Base-by-base conservation (phyloP, 2,888 invertebrate genomes). In the Phytoseiulus persimilis region DNA sequence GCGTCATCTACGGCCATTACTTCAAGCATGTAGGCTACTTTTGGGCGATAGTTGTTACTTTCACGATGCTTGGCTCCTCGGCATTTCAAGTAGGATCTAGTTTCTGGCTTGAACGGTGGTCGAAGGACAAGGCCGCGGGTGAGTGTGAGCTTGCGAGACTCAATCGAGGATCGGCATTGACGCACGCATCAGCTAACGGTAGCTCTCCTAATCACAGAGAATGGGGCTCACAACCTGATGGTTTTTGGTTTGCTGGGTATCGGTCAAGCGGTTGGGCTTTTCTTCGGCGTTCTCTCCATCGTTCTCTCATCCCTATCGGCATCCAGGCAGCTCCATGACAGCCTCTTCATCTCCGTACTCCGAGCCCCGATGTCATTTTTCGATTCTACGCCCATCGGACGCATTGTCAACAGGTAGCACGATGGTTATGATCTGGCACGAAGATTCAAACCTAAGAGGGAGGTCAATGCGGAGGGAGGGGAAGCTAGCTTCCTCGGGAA, bases 41-140 rank as follows among this genome's bases (percentile, higher is more conserved):
- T 6, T 89, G 89, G 84, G 83, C 83, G 31, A 31, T 33, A 3
- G 23, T 89, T 65, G 89, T 90, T 3, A 0, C 90, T 11, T 87
- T 90, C 1, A 90, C 83, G 45, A 90, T 84, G 89, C 83, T 89
- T 6, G 3, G 90, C 11, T 23, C 83, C 31, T 89, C 89, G n/a
- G 87, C 90, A 0, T 90, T 91, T 87, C 90, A 90, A 65, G 91
- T 91, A 31, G 90, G 90, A 18, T 90, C 91, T 2, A 91, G 91
- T 90, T 89, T 91, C 1, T 91, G 91, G 91, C 89, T 91, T 0
- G 91, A 91, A 84, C 90, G 90, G 31, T 91, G 91, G 91, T 90
- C 90, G 2, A 39, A 33, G 5, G n/a, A 90, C 45, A 87, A 32
- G 18, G 32, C 87, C 32, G 45, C 87, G 18, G 87, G 87, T 87